Evolutionary conservation across 1,140 invertebrate genomes (phyloP), one percentile per base, ranked within the genome.

Genomic region (Drosophila dunni): DNA sequence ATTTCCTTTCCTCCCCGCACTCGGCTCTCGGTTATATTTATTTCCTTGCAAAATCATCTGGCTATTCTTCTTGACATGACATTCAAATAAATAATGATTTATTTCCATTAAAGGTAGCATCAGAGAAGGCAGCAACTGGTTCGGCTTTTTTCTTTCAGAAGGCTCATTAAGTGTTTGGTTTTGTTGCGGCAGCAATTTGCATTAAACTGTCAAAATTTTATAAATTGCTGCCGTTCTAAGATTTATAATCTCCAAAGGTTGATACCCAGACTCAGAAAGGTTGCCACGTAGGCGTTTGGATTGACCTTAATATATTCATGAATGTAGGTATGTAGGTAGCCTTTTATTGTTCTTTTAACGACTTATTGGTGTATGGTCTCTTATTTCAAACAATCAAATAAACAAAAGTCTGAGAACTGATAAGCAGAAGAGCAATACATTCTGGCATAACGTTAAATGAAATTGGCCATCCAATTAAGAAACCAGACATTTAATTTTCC

Each of bases 31-130:
- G 34, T 44, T 61, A 40, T 64, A 58, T 53, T 42, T 44, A 42
- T 13, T 20, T 50, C 58, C 44, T 63, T 48, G 17, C 42, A 58
- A 66, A 66, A 66, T 68, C 77, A 82, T 74, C 63, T 56, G 51
- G 74, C 70, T 65, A 73, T 71, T 79, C 62, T 76, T 64, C 86
- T 79, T 78, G 76, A 85, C 81, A 75, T 72, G 74, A 78, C 54
- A 65, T 48, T 58, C 53, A 86, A 88, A 88, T 89, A 80, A 89
- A 89, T 89, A 83, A 89, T 88, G 84, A 88, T 89, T 89, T 88
- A 88, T 89, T 71, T 71, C 20, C 40, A 9, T 40, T 36, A 56
- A 81, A 72, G 68, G 58, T 79, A 45, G 33, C 50, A 44, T 62
- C 4, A 11, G 53, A 50, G 40, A 24, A 34, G 17, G 62, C 17